Conservation (phyloP, 37 sponge, comb jelly and placozoan species). For the Spongilla lacustris region DNA sequence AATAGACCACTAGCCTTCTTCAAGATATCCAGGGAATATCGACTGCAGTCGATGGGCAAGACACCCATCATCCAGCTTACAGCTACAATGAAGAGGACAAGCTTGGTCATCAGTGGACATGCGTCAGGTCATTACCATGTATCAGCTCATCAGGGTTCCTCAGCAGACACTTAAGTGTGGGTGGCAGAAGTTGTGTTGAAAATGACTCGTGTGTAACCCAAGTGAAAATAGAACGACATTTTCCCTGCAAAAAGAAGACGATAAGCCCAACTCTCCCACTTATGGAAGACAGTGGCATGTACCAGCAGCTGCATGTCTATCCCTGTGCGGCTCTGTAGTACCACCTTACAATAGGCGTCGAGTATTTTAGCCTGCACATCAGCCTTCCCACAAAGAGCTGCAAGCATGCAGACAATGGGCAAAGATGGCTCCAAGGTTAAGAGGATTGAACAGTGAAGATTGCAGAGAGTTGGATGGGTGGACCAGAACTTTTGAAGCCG, state of each 20-base stretch:
- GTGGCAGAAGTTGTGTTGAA: slow-evolving; percentile 19
- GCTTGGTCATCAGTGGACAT: neutral
- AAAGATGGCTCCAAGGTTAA: neutral
- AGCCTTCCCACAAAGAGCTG: neutral
- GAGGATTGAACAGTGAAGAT: neutral
- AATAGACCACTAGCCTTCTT: slow-evolving; percentile 40
- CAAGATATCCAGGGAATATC: slow-evolving; percentile 40
- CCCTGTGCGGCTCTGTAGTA: neutral
- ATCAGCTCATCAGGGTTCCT: slow-evolving; percentile 74
- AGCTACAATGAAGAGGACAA: slow-evolving; percentile 28
- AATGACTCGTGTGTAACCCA: slow-evolving; percentile 48
- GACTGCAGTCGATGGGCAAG: slow-evolving; percentile 63
- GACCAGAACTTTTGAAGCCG: neutral
- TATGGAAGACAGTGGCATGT: too few relatives aligned
- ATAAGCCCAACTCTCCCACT: neutral
- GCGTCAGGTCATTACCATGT: slow-evolving; percentile 40
- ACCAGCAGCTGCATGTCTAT: slow-evolving; percentile 5
- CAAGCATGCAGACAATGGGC: neutral
- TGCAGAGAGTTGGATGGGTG: neutral
- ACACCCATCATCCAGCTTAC: slow-evolving; percentile 40
- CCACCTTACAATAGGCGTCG: slow-evolving; percentile 8
- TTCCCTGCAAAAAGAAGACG: slow-evolving; percentile 10
- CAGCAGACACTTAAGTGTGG: slow-evolving; percentile 58
- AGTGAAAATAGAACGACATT: slow-evolving; percentile 44
- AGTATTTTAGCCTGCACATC: slow-evolving; percentile 12